Evolutionary conservation across 2,888 invertebrate genomes (phyloP).

Genomic region (Alloscopus bannaensis): DNA sequence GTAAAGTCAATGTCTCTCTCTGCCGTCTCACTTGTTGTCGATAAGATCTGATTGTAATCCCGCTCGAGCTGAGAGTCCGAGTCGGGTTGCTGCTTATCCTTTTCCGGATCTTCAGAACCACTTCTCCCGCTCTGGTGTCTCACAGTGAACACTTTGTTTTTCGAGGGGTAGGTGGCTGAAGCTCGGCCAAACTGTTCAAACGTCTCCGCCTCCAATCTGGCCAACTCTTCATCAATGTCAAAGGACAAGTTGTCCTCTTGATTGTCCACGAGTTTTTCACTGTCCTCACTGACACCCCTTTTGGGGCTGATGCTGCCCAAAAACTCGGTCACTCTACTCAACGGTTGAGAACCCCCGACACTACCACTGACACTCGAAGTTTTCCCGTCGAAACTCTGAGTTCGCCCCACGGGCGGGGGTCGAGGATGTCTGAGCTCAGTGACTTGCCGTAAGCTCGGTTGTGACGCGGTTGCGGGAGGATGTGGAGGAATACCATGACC

Average conservation of each 20-base stretch:
- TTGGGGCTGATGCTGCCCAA: constrained; percentile 28
- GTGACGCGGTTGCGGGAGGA: too few species aligned
- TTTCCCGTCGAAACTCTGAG: constrained; percentile 40
- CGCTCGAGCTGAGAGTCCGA: too few species aligned
- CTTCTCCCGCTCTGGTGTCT: constrained; percentile 20
- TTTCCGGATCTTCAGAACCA: background rate
- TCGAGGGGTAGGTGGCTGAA: too few species aligned
- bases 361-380: background rate
- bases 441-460: constrained; percentile 30
- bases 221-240: constrained; percentile 70
- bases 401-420: background rate
- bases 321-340: constrained; percentile 23
- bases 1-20: too few species aligned
- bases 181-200: constrained; percentile 62
- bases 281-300: background rate
- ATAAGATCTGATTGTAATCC: too few species aligned
- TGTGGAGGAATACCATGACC: too few species aligned
- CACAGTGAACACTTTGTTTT: too few species aligned
- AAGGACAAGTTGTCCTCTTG: constrained; percentile 60
- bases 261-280: background rate
- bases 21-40: too few species aligned
- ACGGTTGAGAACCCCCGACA: background rate
- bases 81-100: too few species aligned
- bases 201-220: constrained; percentile 69
- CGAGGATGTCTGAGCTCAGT: too few species aligned